Base-by-base conservation (phyloP, 1,140 invertebrate species). In the Drosophila murphyi region DNA sequence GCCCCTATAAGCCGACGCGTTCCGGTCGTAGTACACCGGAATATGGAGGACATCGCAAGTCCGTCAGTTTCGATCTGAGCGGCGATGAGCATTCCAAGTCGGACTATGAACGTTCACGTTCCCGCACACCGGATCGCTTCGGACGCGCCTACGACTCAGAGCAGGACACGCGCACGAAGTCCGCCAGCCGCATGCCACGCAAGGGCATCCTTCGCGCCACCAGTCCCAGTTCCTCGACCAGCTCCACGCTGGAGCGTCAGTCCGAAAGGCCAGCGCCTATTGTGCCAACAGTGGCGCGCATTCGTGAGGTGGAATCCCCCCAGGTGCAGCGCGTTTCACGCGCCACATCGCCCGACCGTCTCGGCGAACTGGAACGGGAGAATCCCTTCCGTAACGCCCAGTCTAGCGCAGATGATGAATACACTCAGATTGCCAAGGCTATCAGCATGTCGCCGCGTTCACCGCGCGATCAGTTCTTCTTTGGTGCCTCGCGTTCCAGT, bases 31-130 rank as follows among this genome's bases (percentile, higher is more conserved):
- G 91, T 32, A 92, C 91, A 0, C 91, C 91, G 0, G 91, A 92
- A 1, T 79, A 82, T 20, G 71, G 82, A 2, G 78, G 81, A 2
- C 91, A 92, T 70, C 91, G 92, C 1, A 92, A 92, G 59, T 92
- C 92, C 0, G 92, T 92, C 0, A 92, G 92, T 51, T 92, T 92
- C 12, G 92, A 92, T 70, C 77, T 92, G 0, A 92, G 91, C n/a
- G 92, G 90, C 0, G 91, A 92, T 59, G 92, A 92, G 59, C 80
- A 83, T 5, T 91, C 91, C 45, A 91, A 80, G 34, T 92, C 91
- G 0, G 91, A 92, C 47, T 83, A 89, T 32, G 91, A 92, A 37
- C 75, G 91, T n/a, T 92, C 91, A 2, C 80, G 80, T 3, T 88
- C 79, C 0, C 71, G 76, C 3, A 92, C 91, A 0, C 91, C 91